A percentile compares a stretch with the other conserved stretches of the same genome.
Evolutionary conservation across 2,888 invertebrate genomes (phyloP).

Genomic region (Calliscelio sp.): DNA sequence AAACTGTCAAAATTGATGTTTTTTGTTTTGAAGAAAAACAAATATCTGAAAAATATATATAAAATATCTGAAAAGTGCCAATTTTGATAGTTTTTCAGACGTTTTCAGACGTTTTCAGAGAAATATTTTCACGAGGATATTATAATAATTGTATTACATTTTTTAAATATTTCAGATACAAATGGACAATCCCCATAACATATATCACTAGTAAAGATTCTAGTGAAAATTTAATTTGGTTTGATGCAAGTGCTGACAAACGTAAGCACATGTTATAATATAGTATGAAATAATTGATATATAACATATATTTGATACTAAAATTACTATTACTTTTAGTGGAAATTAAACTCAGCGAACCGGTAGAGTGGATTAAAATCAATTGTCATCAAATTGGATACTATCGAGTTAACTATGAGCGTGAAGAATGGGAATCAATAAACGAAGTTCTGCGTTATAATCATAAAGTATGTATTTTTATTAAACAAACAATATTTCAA

Average conservation of each 20-base stretch:
- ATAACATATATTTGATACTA: too few relatives aligned
- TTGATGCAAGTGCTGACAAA: slow-evolving; percentile 81
- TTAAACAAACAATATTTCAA: neutral
- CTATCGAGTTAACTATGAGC: slow-evolving; percentile 94
- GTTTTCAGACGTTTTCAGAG: too few relatives aligned
- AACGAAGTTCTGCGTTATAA: slow-evolving; percentile 84
- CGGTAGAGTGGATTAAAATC: slow-evolving; percentile 92
- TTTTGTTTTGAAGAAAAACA: too few relatives aligned
- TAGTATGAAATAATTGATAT: neutral
- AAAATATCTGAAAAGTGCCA: too few relatives aligned
- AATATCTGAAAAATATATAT: too few relatives aligned
- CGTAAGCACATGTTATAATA: slow-evolving; percentile 76
- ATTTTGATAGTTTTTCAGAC: too few relatives aligned
- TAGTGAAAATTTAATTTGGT: slow-evolving; percentile 81
- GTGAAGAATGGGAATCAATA: slow-evolving; percentile 89
- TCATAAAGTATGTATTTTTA: slow-evolving; percentile 86
- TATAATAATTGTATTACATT: neutral
- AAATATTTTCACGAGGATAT: too few relatives aligned
- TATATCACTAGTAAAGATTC: slow-evolving; percentile 88
- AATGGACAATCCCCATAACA: slow-evolving; percentile 95
- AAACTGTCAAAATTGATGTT: too few relatives aligned
- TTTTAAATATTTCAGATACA: slow-evolving; percentile 87
- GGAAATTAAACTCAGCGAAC: slow-evolving; percentile 86
- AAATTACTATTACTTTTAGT: too few relatives aligned
- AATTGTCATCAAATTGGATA: slow-evolving; percentile 95